Evolutionary conservation across 1,140 invertebrate genomes (phyloP).

Genomic region (Philaenus spumarius): DNA sequence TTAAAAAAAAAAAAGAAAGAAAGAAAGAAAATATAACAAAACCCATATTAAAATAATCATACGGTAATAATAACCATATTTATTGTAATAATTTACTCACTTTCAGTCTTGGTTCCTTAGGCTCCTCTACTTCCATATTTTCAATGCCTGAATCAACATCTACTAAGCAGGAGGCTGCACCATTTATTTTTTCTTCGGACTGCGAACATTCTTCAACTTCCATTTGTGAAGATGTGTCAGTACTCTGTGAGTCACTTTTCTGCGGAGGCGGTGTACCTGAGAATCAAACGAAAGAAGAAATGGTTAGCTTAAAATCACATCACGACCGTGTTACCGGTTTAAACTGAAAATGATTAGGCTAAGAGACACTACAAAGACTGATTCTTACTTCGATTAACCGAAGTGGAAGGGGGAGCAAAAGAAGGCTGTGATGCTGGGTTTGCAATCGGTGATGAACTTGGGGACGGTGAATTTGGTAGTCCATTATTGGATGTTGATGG

Average conservation of each 20-base stretch:
- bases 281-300: too few relatives aligned
- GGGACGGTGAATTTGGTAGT: neutral
- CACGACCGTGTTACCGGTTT: too few relatives aligned
- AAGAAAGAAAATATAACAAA: too few relatives aligned
- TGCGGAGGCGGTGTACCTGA: conserved; percentile 15
- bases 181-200: conserved; percentile 21
- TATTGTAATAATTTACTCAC: too few relatives aligned
- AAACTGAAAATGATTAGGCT: too few relatives aligned
- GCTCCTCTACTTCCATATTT: conserved; percentile 64
- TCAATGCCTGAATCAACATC: conserved; percentile 69
- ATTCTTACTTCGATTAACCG: neutral
- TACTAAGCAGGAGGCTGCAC: conserved; percentile 38
- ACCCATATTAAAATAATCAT: too few relatives aligned
- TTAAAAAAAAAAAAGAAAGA: too few relatives aligned
- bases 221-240: conserved; percentile 43
- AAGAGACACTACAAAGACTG: too few relatives aligned
- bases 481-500: neutral
- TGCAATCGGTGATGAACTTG: neutral
- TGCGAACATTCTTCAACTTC: conserved; percentile 48
- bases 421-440: neutral
- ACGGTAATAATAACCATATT: too few relatives aligned
- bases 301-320: too few relatives aligned
- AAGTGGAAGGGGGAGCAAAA: neutral
- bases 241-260: conserved; percentile 33
- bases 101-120: conserved; percentile 39